These are phyloP conservation scores for Denticeps clupeoides DNA, from an alignment of 2,797 vertebrate genomes.

Conservation along the genomic window DNA sequence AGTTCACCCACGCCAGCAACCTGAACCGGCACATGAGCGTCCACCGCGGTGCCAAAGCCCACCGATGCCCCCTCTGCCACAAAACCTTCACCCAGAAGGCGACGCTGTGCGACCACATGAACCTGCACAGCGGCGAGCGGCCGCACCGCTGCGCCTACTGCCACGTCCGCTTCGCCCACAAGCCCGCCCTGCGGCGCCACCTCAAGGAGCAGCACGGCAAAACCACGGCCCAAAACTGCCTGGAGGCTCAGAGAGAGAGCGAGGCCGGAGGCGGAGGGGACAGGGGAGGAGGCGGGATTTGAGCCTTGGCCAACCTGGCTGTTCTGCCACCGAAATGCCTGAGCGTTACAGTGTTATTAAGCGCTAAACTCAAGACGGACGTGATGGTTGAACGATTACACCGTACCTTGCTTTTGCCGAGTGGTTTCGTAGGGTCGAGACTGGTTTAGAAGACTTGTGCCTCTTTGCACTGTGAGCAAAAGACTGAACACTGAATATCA, in stretches of 20 bases:
- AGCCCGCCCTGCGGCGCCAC: conserved; percentile 82
- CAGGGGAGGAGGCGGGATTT: conserved; percentile 5
- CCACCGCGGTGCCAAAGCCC: conserved; percentile 75
- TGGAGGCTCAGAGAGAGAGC: conserved; percentile 72
- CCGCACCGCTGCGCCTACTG: conserved; percentile 88
- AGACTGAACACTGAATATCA: too few relatives aligned
- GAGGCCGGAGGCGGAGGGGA: conserved; percentile 35
- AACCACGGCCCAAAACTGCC: conserved; percentile 82
- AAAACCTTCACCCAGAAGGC: conserved; percentile 94
- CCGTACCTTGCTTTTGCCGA: too few relatives aligned
- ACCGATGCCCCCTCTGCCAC: conserved; percentile 82
- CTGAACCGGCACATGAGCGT: conserved; percentile 87
- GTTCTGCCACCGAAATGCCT: too few relatives aligned
- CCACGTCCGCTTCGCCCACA: conserved; percentile 87
- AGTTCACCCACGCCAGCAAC: conserved; percentile 87
- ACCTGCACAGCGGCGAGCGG: conserved; percentile 85
- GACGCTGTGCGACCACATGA: conserved; percentile 90
- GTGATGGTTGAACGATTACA: too few relatives aligned
- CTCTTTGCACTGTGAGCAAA: too few relatives aligned
- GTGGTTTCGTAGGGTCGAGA: too few relatives aligned
- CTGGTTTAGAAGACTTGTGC: too few relatives aligned
- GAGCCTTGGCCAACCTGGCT: too few relatives aligned
- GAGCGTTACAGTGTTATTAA: too few relatives aligned
- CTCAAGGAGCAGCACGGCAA: conserved; percentile 92
- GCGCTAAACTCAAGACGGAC: too few relatives aligned